Evolutionary conservation across 2,113 vertebrate genomes (phyloP).

Genomic region (Eupsittula cactorum): DNA sequence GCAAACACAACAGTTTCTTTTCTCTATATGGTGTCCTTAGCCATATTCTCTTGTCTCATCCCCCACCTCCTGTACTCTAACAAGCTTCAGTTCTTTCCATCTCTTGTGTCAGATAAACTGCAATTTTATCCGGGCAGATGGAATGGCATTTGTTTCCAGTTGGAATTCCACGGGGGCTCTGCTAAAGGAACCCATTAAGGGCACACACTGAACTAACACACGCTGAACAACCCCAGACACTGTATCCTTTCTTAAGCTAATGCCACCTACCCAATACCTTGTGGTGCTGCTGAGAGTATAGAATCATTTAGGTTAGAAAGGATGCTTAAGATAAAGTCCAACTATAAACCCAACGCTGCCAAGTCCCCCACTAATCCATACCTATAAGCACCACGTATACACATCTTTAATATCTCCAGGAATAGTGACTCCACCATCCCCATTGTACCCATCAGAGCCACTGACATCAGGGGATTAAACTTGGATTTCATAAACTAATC

Average conservation of each 20-base stretch:
- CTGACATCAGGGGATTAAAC: background rate
- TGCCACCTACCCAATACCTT: background rate
- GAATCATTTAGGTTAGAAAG: background rate
- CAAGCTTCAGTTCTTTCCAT: background rate
- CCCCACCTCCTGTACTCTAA: background rate
- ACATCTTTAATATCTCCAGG: accelerated
- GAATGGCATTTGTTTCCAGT: background rate
- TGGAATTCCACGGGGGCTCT: background rate
- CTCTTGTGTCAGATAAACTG: background rate
- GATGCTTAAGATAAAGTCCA: background rate
- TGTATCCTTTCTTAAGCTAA: background rate
- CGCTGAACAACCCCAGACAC: background rate
- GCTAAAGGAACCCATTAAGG: background rate
- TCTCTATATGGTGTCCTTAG: background rate
- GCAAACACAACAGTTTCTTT: background rate
- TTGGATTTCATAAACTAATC: background rate
- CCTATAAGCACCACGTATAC: accelerated
- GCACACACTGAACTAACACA: background rate
- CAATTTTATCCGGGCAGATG: background rate
- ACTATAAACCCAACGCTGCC: background rate
- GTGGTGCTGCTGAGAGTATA: background rate
- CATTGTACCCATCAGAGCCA: background rate
- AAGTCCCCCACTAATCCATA: background rate
- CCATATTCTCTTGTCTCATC: background rate
- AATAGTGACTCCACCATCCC: background rate